Evolutionary conservation across 2,888 invertebrate genomes (phyloP).

Genomic region (Apamea epomidion): DNA sequence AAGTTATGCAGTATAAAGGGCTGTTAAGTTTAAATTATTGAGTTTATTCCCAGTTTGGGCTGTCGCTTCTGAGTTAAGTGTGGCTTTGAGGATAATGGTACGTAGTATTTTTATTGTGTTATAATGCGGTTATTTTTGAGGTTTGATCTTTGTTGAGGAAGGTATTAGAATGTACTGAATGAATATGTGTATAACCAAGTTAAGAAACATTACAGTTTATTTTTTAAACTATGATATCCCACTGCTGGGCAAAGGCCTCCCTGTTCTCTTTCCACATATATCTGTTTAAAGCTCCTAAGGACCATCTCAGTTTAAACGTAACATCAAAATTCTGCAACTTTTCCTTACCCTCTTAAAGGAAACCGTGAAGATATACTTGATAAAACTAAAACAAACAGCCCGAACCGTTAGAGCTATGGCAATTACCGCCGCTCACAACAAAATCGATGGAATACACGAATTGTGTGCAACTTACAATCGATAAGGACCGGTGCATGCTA

Average conservation of each 20-base stretch:
- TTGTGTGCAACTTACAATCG: slow-evolving; percentile 49
- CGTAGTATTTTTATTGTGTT: slow-evolving; percentile 5
- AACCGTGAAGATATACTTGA: slow-evolving; percentile 2
- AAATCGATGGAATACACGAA: slow-evolving; percentile 57
- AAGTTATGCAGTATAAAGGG: slow-evolving; percentile 48
- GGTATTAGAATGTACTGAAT: background rate
- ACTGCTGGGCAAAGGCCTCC: no score
- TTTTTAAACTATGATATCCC: no score
- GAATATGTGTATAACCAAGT: no score
- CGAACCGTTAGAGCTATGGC: background rate
- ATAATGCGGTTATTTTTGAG: background rate
- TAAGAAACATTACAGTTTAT: background rate
- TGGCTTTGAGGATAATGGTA: background rate
- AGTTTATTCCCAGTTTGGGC: slow-evolving; percentile 49
- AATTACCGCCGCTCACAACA: slow-evolving; percentile 33
- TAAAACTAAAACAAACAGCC: slow-evolving; percentile 20
- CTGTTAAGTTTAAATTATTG: slow-evolving; percentile 60
- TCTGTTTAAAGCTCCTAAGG: no score
- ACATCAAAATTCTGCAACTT: background rate
- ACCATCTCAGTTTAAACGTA: background rate
- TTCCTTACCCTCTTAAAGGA: background rate
- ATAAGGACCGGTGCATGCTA: slow-evolving; percentile 29
- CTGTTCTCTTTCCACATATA: no score
- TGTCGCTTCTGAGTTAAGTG: slow-evolving; percentile 30
- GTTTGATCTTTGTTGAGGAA: background rate